Base-by-base conservation (phyloP, 1,140 invertebrate species). In the Papilio polytes region DNA sequence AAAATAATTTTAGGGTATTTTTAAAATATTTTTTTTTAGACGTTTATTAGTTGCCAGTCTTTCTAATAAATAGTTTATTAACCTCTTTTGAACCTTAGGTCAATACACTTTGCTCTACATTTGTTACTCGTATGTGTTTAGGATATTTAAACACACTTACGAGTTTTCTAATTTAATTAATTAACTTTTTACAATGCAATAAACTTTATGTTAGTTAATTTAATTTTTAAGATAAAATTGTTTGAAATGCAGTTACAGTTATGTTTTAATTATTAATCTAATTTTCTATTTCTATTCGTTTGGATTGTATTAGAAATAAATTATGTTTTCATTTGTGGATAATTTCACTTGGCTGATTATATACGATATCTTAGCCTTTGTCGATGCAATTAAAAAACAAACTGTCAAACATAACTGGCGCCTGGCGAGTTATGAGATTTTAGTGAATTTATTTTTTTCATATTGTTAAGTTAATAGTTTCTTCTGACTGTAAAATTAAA, bases 31-130 rank as follows among this genome's bases (percentile, higher is more conserved):
- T 76, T 82, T 80, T 81, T 80, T 80, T 73, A 70, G 79, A 46
- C 74, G 59, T 63, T 77, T 66, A 26, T 78, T 66, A 20, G 48
- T 80, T 80, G 77, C 12, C 59, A 79, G 76, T 44, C 53, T 44
- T 46, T 10, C 46, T 78, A 78, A 77, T 22, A 74, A 81, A 70
- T 78, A 81, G 81, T 77, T 84, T 83, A 87, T 44, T 88, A 83
- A 90, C 89, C 90, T 90, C 86, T 84, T 88, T 88, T 90, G 85
- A 89, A 89, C 85, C 87, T 84, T 51, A 87, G 84, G 85, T 87
- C 82, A 87, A 73, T 85, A 77, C 46, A 84, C 85, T 80, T 26
- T 36, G 63, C 63, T 15, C 63, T 70, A 36, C 13, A 63, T 63
- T 63, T 22, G 9, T 18, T 56, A 56, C 53, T 9, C 53, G 53